These are phyloP conservation scores for Pelusios castaneus DNA, from an alignment of 2,113 vertebrate species.

Conservation along the genomic window DNA sequence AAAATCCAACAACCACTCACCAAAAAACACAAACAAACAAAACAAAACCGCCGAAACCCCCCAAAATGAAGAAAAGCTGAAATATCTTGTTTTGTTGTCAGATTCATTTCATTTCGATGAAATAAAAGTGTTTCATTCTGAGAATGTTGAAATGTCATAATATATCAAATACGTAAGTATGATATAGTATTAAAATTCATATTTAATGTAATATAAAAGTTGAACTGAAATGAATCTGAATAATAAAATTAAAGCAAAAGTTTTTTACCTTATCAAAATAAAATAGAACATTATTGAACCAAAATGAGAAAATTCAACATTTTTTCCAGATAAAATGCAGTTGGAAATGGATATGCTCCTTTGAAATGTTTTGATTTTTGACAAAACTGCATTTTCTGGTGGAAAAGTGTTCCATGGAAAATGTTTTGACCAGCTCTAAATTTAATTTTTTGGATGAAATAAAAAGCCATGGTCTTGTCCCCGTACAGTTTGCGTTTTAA, in stretches of 20 bases:
- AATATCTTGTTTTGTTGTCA: background rate
- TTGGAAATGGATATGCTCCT: background rate
- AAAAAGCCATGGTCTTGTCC: background rate
- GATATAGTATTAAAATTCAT: background rate
- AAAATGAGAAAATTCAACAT: background rate
- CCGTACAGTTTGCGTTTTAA: background rate
- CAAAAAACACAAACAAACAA: too few relatives aligned
- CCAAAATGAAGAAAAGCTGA: background rate
- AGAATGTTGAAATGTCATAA: background rate
- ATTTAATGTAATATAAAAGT: background rate
- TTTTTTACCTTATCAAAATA: background rate
- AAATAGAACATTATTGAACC: background rate
- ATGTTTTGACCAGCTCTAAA: background rate
- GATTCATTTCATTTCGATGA: background rate
- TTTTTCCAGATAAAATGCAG: background rate
- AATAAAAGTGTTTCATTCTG: background rate
- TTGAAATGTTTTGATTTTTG: background rate
- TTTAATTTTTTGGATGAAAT: background rate
- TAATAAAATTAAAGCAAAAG: background rate
- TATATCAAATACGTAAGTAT: background rate
- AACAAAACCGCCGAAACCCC: too few relatives aligned
- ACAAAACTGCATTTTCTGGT: background rate
- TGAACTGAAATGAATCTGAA: fast-evolving
- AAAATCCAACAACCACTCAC: background rate
- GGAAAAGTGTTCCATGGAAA: background rate